Evolutionary conservation across 1,140 invertebrate species (phyloP).

Genomic region (Orius insidiosus): DNA sequence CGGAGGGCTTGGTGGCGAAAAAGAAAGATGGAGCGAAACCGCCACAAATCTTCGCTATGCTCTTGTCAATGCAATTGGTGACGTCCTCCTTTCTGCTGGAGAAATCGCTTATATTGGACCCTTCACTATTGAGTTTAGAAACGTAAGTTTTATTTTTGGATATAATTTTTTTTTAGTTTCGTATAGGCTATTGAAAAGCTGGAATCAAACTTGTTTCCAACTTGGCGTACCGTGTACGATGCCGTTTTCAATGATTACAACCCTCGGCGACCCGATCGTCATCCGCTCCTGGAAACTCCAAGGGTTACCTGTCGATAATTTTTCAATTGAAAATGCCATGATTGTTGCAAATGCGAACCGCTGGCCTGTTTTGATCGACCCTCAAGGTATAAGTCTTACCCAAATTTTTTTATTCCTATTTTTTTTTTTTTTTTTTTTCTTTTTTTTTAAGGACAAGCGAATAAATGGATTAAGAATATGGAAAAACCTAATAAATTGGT

Average conservation of each 20-base stretch:
- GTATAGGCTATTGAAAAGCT: slow-evolving; percentile 41
- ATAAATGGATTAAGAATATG: slow-evolving; percentile 90
- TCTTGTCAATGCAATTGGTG: slow-evolving; percentile 71
- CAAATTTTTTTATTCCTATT: slow-evolving; percentile 3
- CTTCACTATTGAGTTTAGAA: slow-evolving; percentile 65
- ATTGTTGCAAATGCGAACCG: slow-evolving; percentile 68
- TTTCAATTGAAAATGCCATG: slow-evolving; percentile 87
- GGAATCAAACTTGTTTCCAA: slow-evolving; percentile 50
- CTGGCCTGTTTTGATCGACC: slow-evolving; percentile 90
- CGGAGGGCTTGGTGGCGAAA: slow-evolving; percentile 76
- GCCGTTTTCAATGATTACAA: slow-evolving; percentile 59
- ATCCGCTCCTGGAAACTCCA: slow-evolving; percentile 76
- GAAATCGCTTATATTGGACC: slow-evolving; percentile 80
- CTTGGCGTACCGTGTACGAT: slow-evolving; percentile 60
- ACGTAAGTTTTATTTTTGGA: slow-evolving; percentile 23
- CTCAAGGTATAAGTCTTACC: slow-evolving; percentile 70
- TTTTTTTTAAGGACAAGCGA: slow-evolving; percentile 58
- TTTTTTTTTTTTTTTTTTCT: too few species aligned
- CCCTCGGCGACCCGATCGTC: slow-evolving; percentile 68
- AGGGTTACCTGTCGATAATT: slow-evolving; percentile 75
- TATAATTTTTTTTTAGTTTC: neutral
- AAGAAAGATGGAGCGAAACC: slow-evolving; percentile 67
- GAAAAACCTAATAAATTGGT: slow-evolving; percentile 67
- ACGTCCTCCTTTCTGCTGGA: slow-evolving; percentile 73
- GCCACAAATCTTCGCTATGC: slow-evolving; percentile 52